Percentiles rank a stretch among this genome's conserved stretches.
Conservation (phyloP, 2,888 invertebrate species). For the Microplitis deprimator region DNA sequence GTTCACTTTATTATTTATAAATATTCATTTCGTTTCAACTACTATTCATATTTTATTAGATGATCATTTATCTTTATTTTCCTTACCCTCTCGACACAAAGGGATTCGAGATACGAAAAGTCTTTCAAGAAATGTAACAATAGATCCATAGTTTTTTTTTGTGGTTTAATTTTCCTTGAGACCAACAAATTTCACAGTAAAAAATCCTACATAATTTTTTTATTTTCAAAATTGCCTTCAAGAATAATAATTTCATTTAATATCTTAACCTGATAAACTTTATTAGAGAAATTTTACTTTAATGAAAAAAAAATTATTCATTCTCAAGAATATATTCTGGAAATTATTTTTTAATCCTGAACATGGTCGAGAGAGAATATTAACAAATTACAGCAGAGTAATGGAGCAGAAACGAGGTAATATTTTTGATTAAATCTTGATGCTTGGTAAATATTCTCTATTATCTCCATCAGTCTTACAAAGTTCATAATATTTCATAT, state of each 20-base stretch:
- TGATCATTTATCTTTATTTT: neutral
- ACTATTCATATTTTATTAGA: neutral
- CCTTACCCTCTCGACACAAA: neutral
- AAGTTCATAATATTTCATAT: neutral
- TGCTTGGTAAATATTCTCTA: neutral
- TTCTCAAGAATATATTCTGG: neutral
- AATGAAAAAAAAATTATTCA: too few relatives aligned
- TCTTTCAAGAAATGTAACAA: neutral
- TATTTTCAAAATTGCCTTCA: too few relatives aligned
- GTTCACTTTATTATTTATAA: neutral
- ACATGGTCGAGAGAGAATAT: neutral
- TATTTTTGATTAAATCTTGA: neutral
- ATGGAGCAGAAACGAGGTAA: neutral
- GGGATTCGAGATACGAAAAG: neutral
- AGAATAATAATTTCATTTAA: too few relatives aligned
- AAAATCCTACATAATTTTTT: too few relatives aligned
- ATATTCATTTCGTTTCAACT: neutral
- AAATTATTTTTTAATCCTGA: neutral
- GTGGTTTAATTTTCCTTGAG: neutral
- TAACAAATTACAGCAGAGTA: neutral
- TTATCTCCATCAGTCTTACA: slow-evolving; percentile 5
- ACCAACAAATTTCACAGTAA: too few relatives aligned
- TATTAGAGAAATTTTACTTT: too few relatives aligned
- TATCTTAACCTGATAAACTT: too few relatives aligned
- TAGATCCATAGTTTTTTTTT: neutral